Evolutionary conservation across 30 jellyfish, hydroid and myxozoan species (phyloP).

Genomic region (Turritopsis rubra): DNA sequence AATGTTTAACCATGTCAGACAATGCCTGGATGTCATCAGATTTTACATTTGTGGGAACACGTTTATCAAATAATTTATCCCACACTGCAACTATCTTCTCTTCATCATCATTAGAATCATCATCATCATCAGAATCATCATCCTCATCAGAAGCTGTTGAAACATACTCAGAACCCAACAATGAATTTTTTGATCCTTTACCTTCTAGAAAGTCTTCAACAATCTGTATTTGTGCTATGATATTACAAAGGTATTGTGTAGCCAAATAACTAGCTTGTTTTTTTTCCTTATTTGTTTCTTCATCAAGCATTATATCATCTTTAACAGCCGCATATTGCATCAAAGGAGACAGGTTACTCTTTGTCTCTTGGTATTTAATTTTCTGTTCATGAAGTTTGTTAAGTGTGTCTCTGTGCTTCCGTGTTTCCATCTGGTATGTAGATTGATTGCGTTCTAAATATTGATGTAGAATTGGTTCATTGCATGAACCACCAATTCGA

Average conservation of each 20-base stretch:
- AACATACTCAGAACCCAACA: neutral
- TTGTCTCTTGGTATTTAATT: neutral
- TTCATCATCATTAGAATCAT: neutral
- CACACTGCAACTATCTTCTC: no score
- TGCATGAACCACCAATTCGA: constrained; percentile 2
- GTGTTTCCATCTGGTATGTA: neutral
- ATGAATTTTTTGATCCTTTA: neutral
- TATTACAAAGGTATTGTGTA: neutral
- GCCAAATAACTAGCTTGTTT: constrained; percentile 10
- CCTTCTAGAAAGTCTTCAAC: neutral
- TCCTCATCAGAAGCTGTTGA: neutral
- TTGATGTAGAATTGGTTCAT: neutral
- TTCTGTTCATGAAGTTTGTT: constrained; percentile 9
- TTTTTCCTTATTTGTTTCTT: neutral
- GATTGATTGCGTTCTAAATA: neutral
- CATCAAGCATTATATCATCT: neutral
- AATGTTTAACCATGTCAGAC: constrained; percentile 1
- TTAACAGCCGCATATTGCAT: neutral
- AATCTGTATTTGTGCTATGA: neutral
- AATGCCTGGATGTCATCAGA: neutral
- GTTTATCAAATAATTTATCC: neutral
- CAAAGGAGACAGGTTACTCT: constrained; percentile 10
- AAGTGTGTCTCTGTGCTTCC: neutral
- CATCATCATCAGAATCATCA: neutral
- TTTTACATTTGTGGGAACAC: neutral